phyloP scores from a whole-genome alignment of 2,113 vertebrate genomes.

The Lethenteron reissneri region DNA sequence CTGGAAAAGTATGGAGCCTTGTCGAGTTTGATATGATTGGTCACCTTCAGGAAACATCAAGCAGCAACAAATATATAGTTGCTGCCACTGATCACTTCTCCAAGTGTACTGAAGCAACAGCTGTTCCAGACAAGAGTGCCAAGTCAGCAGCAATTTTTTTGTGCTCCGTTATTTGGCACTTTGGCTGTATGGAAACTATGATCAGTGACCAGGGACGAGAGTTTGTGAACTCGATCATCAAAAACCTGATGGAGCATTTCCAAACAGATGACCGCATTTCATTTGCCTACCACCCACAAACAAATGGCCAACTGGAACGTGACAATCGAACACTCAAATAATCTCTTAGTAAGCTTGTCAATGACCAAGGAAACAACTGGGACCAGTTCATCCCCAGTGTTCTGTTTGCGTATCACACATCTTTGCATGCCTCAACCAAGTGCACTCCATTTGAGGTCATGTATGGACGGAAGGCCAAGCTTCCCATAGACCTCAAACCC shows the following conservation, averaged over 20 bases:
- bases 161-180: background rate
- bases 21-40: background rate
- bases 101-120: background rate
- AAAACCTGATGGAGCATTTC: background rate
- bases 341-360: background rate
- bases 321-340: background rate
- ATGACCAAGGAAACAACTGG: background rate
- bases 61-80: background rate
- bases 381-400: background rate
- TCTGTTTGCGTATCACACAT: conserved; percentile 1
- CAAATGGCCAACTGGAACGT: background rate
- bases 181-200: background rate
- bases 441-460: background rate
- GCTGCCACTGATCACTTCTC: background rate
- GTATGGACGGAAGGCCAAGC: background rate
- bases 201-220: background rate
- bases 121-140: background rate
- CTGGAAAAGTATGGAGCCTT: background rate
- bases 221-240: background rate
- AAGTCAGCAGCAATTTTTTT: background rate
- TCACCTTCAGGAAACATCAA: background rate
- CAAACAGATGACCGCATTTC: background rate
- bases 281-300: background rate
- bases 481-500: background rate
- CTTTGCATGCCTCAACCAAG: conserved; percentile 1